Conservation (phyloP, 2,888 invertebrate species). For the Cryptophagus acutangulus region DNA sequence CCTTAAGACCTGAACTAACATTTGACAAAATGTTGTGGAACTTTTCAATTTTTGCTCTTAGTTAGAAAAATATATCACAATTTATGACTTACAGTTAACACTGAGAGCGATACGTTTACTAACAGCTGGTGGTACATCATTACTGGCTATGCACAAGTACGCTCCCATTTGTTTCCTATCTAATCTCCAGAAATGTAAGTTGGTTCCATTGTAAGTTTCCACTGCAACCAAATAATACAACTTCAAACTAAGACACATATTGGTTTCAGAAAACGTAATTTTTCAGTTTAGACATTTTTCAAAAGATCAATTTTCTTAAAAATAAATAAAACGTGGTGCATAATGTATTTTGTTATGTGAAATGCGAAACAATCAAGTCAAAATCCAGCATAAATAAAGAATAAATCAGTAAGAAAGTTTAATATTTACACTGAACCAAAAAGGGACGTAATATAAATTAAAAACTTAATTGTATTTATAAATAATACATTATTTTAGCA, state of each 20-base stretch:
- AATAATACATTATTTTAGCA: too few relatives aligned
- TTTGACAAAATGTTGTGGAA: too few relatives aligned
- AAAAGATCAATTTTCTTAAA: too few relatives aligned
- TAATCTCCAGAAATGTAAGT: conserved; percentile 69
- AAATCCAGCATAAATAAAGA: conserved; percentile 4
- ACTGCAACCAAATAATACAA: conserved; percentile 47
- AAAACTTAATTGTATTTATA: too few relatives aligned
- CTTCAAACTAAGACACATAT: neutral
- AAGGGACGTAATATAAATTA: too few relatives aligned
- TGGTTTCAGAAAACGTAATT: too few relatives aligned
- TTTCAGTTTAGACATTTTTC: too few relatives aligned
- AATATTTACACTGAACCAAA: too few relatives aligned
- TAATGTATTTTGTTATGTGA: neutral
- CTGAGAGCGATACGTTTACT: conserved; percentile 82
- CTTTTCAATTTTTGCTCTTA: too few relatives aligned
- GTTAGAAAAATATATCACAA: neutral
- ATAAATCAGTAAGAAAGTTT: conserved; percentile 5
- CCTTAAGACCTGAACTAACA: neutral
- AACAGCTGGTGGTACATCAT: conserved; percentile 87
- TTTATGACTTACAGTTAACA: conserved; percentile 78
- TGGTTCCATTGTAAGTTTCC: conserved; percentile 72
- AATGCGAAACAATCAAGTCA: neutral
- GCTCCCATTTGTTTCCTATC: conserved; percentile 88
- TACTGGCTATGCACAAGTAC: conserved; percentile 87
- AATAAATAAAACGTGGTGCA: too few relatives aligned